A percentile compares a stretch with the other conserved stretches of the same genome.
phyloP scores from a whole-genome alignment of 2,113 vertebrate species.

The Hippotragus niger region DNA sequence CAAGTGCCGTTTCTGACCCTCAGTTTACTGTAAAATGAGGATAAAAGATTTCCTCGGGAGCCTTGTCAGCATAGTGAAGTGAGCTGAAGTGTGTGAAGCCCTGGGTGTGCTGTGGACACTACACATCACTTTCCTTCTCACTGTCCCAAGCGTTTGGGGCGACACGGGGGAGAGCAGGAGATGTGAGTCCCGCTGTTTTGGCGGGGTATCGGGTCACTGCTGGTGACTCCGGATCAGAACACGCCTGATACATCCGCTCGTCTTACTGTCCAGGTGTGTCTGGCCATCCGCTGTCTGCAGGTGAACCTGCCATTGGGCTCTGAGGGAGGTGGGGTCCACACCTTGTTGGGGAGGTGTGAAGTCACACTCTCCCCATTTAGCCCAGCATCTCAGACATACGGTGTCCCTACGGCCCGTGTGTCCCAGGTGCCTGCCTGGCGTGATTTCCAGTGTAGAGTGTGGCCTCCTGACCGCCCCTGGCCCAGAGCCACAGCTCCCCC shows the following conservation, averaged over 20 bases:
- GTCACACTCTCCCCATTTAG: fast-evolving
- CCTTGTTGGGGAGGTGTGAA: background rate
- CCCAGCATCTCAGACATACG: background rate
- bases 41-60: background rate
- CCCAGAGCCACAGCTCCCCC: background rate
- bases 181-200: fast-evolving
- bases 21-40: background rate
- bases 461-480: background rate
- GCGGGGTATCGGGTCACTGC: fast-evolving
- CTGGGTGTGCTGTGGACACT: fast-evolving
- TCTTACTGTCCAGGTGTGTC: background rate
- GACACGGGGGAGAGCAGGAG: background rate
- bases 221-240: fast-evolving
- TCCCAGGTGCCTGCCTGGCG: fast-evolving
- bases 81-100: fast-evolving
- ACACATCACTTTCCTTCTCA: fast-evolving
- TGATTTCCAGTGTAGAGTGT: fast-evolving
- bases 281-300: background rate
- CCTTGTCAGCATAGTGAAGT: too few relatives aligned
- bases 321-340: too few relatives aligned
- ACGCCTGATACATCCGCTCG: fast-evolving
- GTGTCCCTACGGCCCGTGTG: fast-evolving
- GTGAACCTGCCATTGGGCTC: background rate
- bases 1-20: background rate
- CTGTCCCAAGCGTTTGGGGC: background rate